Evolutionary conservation across 2,888 invertebrate species (phyloP), one percentile per base, ranked within the genome.

Genomic region (Platycnemis pennipes): DNA sequence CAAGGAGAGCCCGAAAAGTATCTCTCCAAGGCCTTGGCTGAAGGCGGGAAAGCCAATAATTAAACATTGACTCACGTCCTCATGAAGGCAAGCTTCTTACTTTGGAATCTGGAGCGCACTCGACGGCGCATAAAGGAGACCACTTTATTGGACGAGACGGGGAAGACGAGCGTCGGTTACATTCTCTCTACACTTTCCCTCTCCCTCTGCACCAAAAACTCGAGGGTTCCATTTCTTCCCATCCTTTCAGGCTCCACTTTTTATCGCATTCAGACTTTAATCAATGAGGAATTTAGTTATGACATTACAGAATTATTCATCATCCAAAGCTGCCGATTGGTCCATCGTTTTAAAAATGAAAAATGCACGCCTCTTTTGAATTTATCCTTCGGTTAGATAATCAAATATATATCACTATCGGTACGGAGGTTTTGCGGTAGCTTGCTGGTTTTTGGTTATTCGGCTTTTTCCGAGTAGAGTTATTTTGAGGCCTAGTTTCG

Each of bases 41-140:
- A 89, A 89, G 88, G 91, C 91, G 91, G 91, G 91, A 91, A 91
- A 91, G 91, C 91, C 91, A 91, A 91, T 91, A 91, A 91, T 91
- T 91, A 56, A 91, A 91, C 91, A 91, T 91, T 91, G 91, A 91
- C 91, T 91, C 91, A 91, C 91, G 63, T 91, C n/a, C 91, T 63
- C 63, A 37, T 63, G 26, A 63, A 91, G 91, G 56, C 56, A 91
- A 63, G 91, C 91, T 63, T 63, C 91, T 91, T 89, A 56, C 89
- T 56, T 89, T 91, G 69, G 91, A 91, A 91, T 91, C 91, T 91
- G 91, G 91, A 91, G 63, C 91, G 44, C 44, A 91, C 91, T 91
- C 63, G 91, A 91, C 63, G 91, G 91, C 42, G 45, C 44, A 91
- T 91, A 91, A 91, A 91, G 91, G 91, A 91, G 63, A 63, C 63